Base-by-base conservation (phyloP, 2,888 invertebrate species). In the Polyploca ridens region DNA sequence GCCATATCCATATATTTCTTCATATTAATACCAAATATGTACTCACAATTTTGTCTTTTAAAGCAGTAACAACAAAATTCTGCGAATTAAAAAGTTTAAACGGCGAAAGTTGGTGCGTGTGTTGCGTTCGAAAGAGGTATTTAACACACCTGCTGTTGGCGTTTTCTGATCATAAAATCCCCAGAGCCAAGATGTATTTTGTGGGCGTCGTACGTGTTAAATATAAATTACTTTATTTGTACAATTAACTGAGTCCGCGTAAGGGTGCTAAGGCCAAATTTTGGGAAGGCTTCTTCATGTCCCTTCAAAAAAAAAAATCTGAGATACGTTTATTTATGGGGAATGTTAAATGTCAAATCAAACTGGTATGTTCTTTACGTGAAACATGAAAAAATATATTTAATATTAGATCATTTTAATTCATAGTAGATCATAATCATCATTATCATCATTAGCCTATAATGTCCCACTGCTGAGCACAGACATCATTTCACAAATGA, bases 81-180 rank as follows among this genome's bases (percentile, higher is more conserved):
- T 7, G 54, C 54, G 54, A 19, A 54, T 54, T 19, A 54, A 54
- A 54, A 54, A 54, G 54, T 54, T 54, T 54, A 16, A 19, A 54
- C 10, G 54, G 54, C 54, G 10, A 54, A 54, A 19, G 54, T 54
- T 54, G 16, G 54, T 54, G 54, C 54, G 10, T 54, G 19, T 54
- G 10, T 54, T 54, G 19, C 19, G 19, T 19, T 54, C 10, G 54
- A 16, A 19, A 54, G 19, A 54, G 54, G 49, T 49, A 10, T 54
- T 19, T 54, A 54, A 54, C 19, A 49, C 49, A 54, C 54, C 54
- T 54, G 54, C 54, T 54, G 19, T 5, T 54, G 10, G 54, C 16
- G n/a, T 54, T 54, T 54, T 54, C 54, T 54, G 54, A 19, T 54
- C 54, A 19, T 54, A 54, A 54, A 54, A 49, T 49, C 19, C 54